Conservation (phyloP, 2,797 vertebrate genomes). For the Urosaurus nigricauda region DNA sequence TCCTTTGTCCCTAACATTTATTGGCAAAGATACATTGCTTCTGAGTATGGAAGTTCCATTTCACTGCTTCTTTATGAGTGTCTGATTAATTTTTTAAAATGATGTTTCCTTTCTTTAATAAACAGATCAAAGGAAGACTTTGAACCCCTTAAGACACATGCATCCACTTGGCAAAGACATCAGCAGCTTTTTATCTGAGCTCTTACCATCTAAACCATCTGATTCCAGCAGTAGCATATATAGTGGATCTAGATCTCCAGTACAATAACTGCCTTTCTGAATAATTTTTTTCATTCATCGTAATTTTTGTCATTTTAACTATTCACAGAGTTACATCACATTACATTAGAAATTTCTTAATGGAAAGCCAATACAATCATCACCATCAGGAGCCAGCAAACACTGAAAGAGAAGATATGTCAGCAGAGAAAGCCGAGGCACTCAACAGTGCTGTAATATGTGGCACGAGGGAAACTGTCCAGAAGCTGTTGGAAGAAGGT, state of each 20-base stretch:
- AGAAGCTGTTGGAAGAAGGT: slow-evolving; percentile 70
- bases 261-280: background rate
- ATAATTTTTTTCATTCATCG: background rate
- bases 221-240: background rate
- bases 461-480: accelerated
- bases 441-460: slow-evolving; percentile 48
- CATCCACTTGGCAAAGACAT: background rate
- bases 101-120: background rate
- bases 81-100: background rate
- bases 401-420: accelerated
- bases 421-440: background rate
- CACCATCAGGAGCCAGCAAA: background rate
- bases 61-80: background rate
- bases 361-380: background rate
- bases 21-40: background rate
- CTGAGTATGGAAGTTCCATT: background rate
- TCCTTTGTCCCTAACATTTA: background rate
- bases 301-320: background rate
- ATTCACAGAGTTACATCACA: background rate
- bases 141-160: no score
- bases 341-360: background rate
- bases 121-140: background rate
- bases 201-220: background rate
- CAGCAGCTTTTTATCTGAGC: background rate
- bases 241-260: background rate